These are phyloP conservation scores for Aspidiotus destructor DNA, from an alignment of 2,888 invertebrate species.

Conservation along the genomic window DNA sequence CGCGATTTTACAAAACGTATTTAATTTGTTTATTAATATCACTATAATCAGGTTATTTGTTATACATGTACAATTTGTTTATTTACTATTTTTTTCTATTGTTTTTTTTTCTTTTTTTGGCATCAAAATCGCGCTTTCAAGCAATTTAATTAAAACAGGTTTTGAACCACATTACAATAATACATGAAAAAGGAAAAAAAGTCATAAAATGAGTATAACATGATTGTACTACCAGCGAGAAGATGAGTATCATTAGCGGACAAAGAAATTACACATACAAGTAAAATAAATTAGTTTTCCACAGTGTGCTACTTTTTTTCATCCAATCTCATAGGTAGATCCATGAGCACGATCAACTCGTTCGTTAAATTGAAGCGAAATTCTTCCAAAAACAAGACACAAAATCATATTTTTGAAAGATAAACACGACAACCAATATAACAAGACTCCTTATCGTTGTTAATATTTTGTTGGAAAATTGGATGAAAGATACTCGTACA, in stretches of 20 bases:
- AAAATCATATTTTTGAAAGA: no score
- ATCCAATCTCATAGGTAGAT: background rate
- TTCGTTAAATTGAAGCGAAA: no score
- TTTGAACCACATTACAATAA: conserved; percentile 13
- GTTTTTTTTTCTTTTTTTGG: background rate
- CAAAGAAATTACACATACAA: background rate
- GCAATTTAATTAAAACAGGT: conserved; percentile 21
- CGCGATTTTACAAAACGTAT: conserved; percentile 16
- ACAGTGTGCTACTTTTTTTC: background rate
- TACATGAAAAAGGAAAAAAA: conserved; percentile 12
- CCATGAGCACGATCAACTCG: no score
- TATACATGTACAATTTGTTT: conserved; percentile 25
- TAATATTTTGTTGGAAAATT: no score
- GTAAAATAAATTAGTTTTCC: background rate
- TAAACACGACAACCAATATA: no score
- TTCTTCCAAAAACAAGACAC: no score
- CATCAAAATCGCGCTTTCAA: conserved; percentile 23
- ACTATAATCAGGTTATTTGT: conserved; percentile 26
- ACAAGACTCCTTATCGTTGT: no score
- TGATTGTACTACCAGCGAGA: conserved; percentile 15
- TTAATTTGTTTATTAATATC: conserved; percentile 27
- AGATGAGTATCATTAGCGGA: conserved; percentile 17
- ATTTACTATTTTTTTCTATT: background rate
- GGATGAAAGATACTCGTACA: no score
- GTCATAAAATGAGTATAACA: conserved; percentile 15